Conservation (phyloP, 2,113 vertebrate genomes). For the Fukomys damarensis region DNA sequence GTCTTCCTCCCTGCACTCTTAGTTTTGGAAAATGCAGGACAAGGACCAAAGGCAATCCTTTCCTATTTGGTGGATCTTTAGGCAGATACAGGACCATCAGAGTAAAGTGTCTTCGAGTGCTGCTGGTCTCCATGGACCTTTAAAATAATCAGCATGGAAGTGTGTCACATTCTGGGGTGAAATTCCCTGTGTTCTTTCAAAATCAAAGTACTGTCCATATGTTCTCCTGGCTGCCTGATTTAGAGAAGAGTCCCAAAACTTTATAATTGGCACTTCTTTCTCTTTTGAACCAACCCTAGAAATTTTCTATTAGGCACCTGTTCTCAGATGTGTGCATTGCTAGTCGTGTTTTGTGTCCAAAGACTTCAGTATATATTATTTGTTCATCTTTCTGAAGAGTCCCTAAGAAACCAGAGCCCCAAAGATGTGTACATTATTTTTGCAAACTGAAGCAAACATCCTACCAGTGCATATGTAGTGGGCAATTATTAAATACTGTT, state of each 20-base stretch:
- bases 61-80: neutral
- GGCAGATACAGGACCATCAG: neutral
- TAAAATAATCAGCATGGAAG: neutral
- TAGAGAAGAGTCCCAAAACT: neutral
- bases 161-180: neutral
- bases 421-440: neutral
- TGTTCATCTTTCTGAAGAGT: neutral
- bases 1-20: neutral
- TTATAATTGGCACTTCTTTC: neutral
- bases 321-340: neutral
- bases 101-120: neutral
- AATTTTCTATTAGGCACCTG: neutral
- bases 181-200: neutral
- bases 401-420: neutral
- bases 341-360: neutral
- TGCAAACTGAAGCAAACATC: neutral
- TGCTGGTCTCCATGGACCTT: neutral
- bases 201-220: neutral
- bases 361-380: neutral
- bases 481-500: neutral
- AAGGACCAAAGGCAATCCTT: neutral
- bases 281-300: constrained; percentile 2
- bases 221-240: neutral
- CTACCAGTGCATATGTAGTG: neutral
- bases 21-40: too few relatives aligned